A percentile compares a stretch with the other conserved stretches of the same genome.
Conservation (phyloP, 2,888 invertebrate genomes). For the Eristalis pertinax region DNA sequence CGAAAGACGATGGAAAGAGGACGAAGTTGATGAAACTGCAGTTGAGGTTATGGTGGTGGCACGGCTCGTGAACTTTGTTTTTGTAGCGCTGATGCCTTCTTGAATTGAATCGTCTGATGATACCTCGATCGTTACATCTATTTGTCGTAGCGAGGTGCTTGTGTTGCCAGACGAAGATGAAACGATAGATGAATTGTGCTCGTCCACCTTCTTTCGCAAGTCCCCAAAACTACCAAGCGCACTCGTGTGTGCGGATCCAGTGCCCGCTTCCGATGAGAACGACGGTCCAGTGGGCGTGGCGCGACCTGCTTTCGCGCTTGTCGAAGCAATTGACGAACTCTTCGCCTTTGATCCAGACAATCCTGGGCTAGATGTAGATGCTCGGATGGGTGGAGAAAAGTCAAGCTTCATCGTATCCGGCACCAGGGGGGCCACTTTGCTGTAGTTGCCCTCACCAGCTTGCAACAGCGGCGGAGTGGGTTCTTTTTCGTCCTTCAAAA, state of each 20-base stretch:
- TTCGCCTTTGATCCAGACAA: constrained; percentile 7
- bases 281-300: background rate
- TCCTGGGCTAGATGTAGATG: background rate
- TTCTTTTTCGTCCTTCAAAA: constrained; percentile 66
- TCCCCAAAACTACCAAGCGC: constrained; percentile 37
- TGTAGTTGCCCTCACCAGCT: constrained; percentile 76
- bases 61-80: background rate
- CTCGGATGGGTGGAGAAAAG: constrained; percentile 52
- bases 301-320: constrained; percentile 12
- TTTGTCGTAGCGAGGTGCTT: constrained; percentile 22
- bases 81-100: background rate
- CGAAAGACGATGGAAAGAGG: constrained; percentile 14
- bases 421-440: constrained; percentile 80
- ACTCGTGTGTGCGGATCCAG: constrained; percentile 56
- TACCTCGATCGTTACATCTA: constrained; percentile 56
- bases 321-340: constrained; percentile 9
- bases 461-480: constrained; percentile 33
- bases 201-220: constrained; percentile 42
- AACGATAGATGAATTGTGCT: background rate
- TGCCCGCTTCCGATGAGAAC: constrained; percentile 11
- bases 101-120: constrained; percentile 60
- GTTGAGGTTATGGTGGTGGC: background rate
- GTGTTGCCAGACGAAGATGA: constrained; percentile 2
- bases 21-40: constrained; percentile 13
- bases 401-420: constrained; percentile 78